Evolutionary conservation across 2,113 vertebrate species (phyloP), one percentile per base, ranked within the genome.

Genomic region (Sceloporus tristichus): DNA sequence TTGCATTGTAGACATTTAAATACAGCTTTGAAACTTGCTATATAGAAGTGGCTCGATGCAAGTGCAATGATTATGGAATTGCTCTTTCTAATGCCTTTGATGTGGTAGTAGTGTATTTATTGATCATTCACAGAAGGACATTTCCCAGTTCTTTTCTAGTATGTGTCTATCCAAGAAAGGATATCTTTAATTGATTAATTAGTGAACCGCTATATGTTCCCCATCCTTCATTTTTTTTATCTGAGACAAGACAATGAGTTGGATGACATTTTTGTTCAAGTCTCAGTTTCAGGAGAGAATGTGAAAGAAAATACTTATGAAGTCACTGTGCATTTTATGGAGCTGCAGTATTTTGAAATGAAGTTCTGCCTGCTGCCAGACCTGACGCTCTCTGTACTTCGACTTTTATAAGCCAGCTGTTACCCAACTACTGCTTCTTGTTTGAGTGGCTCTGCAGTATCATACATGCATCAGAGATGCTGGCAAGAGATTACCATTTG

Each of bases 391-490:
- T 70, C 1, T 19, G 27, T 66, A 65, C 3, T 66, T 27, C 34
- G 29, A 53, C 5, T 82, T 82, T 82, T 87, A 82, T 76, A 82
- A 40, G 23, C 86, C 59, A 83, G 86, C 70, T 82, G 70, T 80
- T 87, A 38, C 38, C 23, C 66, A 80, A 87, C 79, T 71, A 65
- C 70, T 65, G 40, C 79, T 87, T 65, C 38, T 62, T 62, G 79
- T 66, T 66, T 65, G 59, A 77, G 10, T 75, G 16, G 21, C 9
- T 77, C 19, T 82, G 71, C 40, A 76, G 19, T 62, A 62, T 62
- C 59, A 65, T 40, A 38, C 56, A 87, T 82, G 86, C 19, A 82
- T 76, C 38, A 77, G 29, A 2, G 14, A 83, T 18, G 23, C 21
- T 83, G 79, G 27, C 54, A 62, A 81, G 16, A 13, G n/a, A 62